phyloP scores from a whole-genome alignment of 1,140 invertebrate genomes.

The Mercenaria mercenaria region DNA sequence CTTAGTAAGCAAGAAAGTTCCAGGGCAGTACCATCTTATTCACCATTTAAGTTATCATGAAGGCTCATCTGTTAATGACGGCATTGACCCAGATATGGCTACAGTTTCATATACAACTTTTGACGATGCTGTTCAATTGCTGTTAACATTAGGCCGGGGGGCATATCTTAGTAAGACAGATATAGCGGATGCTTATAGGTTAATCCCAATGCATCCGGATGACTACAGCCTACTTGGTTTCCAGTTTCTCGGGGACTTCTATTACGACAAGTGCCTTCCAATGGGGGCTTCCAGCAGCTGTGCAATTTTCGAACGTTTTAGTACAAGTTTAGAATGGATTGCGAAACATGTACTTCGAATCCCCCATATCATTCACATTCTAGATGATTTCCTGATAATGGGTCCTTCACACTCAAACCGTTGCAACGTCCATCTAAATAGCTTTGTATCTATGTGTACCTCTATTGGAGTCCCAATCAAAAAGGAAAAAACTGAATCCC shows the following conservation, averaged over 20 bases:
- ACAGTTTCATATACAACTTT: not conserved
- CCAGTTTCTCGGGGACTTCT: not conserved
- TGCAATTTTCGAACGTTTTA: slow-evolving; percentile 57
- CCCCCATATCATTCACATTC: not conserved
- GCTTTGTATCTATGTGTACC: too few species aligned
- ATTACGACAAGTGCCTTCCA: slow-evolving; percentile 4
- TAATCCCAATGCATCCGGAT: not conserved
- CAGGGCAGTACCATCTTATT: not conserved
- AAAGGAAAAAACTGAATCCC: too few species aligned
- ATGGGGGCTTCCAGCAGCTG: not conserved
- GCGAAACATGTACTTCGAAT: not conserved
- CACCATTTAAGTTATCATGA: not conserved
- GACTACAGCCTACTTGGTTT: slow-evolving; percentile 6
- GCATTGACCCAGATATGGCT: not conserved
- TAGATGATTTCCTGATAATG: not conserved
- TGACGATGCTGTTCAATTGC: not conserved
- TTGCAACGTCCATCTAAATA: too few species aligned
- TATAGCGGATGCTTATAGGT: too few species aligned
- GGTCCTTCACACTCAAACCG: too few species aligned
- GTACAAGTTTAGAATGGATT: not conserved
- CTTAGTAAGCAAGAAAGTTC: not conserved
- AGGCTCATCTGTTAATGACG: not conserved
- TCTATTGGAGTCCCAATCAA: too few species aligned
- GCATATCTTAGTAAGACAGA: not conserved
- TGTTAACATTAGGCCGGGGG: not conserved